Evolutionary conservation across 1,140 invertebrate genomes (phyloP), one percentile per base, ranked within the genome.

Genomic region (Solen grandis): DNA sequence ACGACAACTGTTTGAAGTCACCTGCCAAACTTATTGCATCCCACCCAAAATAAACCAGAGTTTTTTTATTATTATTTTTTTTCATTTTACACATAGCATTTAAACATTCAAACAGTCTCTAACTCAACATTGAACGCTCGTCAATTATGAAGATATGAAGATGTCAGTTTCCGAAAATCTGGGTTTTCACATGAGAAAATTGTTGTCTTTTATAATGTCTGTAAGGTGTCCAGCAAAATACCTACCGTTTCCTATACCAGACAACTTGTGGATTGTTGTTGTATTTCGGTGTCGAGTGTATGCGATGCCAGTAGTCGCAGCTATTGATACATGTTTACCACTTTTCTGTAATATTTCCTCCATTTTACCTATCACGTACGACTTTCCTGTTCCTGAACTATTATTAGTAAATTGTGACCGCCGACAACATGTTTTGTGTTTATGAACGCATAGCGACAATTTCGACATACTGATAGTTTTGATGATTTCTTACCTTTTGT

Each of bases 201-300:
- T 50, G 35, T 14, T 14, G 31, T 54, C 33, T 1, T 75, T 50
- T 19, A 54, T 36, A 33, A 75, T 33, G 25, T 2, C 8, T 1
- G 63, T 75, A 33, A 75, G 31, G 46, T 75, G 59, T 10, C 25
- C n/a, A 2, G 29, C 22, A 16, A 3, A 10, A 41, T 63, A 36
- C 0, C 73, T 29, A 10, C 73, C 73, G 22, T 75, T 60, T 13
- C 73, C 73, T 33, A 75, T 75, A 5, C 73, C 73, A 38, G 59
- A 75, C 73, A 57, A 75, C 27, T 46, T 62, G n/a, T 75, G 73
- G 35, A 75, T 75, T 13, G 73, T 75, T 41, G 36, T 54, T 29
- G 60, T 29, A 63, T 65, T 52, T 2, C 22, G 33, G 35, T 75
- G 65, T 1, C 31, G 10, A 25, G 13, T 31, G 41, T 41, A 63